Conservation (phyloP, 2,888 invertebrate genomes). For the Acheta domesticus region DNA sequence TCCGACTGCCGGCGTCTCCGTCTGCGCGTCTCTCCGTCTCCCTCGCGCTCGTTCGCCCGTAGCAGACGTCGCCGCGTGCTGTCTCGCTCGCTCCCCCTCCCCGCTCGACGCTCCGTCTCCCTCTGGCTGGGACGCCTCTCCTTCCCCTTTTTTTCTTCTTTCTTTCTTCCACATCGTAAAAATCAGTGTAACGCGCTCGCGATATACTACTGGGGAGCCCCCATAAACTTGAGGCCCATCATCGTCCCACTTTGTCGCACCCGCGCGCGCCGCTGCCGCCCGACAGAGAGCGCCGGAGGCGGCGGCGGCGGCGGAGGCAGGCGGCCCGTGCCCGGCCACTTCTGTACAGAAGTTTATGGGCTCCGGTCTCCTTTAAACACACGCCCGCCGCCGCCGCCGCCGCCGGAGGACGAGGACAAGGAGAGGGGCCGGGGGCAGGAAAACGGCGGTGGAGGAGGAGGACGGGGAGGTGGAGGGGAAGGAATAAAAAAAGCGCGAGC, state of each 20-base stretch:
- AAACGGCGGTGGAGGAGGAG: neutral
- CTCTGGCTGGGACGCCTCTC: neutral
- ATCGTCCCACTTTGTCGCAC: constrained; percentile 9
- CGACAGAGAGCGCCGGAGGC: neutral
- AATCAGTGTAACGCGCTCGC: constrained; percentile 18
- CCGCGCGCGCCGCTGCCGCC: neutral
- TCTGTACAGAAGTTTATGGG: constrained; percentile 18
- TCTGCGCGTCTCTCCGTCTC: neutral
- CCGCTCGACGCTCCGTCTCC: neutral
- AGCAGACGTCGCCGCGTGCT: neutral
- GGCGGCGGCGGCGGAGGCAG: neutral
- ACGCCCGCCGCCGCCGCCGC: neutral
- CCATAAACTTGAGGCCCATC: constrained; percentile 18
- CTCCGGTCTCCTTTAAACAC: constrained; percentile 18
- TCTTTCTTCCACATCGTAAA: constrained; percentile 18
- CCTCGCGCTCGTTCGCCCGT: neutral
- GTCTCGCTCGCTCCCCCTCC: neutral
- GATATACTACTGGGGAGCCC: constrained; percentile 18
- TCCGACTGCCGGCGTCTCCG: neutral
- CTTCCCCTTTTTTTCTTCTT: constrained; percentile 18
- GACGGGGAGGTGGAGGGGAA: neutral
- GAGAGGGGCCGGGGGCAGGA: neutral
- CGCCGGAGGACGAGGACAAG: neutral
- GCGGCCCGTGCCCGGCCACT: constrained; percentile 2
- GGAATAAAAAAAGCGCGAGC: constrained; percentile 18